Percentiles rank a stretch among this genome's conserved stretches.
Evolutionary conservation across 2,888 invertebrate species (phyloP).

Genomic region (Thysanoteuthis rhombus): DNA sequence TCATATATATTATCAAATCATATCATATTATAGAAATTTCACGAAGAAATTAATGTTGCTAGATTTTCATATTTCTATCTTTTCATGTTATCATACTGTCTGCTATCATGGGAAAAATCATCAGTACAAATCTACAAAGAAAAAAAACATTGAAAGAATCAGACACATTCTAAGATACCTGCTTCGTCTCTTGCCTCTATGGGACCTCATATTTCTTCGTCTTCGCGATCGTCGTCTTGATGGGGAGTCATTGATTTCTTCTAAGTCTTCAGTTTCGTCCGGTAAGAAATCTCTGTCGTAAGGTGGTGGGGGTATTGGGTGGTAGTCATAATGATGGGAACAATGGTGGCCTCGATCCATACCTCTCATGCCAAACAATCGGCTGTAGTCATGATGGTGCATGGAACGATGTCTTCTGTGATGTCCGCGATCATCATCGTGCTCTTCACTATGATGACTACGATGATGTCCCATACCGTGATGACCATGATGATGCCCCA

Average conservation of each 20-base stretch:
- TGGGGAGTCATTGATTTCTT: background rate
- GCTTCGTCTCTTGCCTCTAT: background rate
- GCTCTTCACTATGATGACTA: background rate
- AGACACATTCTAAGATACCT: background rate
- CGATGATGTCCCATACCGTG: background rate
- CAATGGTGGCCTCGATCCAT: background rate
- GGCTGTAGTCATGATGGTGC: background rate
- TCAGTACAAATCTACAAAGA: background rate
- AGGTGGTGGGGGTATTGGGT: background rate
- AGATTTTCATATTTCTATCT: background rate
- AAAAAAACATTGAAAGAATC: background rate
- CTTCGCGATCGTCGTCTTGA: background rate
- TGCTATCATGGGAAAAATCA: background rate
- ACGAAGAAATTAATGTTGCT: background rate
- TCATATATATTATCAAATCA: too few species aligned
- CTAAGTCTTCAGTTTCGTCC: background rate
- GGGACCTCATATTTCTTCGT: background rate
- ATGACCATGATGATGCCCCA: background rate
- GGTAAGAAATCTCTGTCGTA: background rate
- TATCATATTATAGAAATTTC: background rate
- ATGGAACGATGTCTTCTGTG: too few species aligned
- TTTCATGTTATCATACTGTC: background rate
- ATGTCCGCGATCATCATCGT: background rate
- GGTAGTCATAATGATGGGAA: background rate
- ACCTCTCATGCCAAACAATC: background rate